A percentile compares a stretch with the other conserved stretches of the same genome.
Conservation (phyloP, 2,888 invertebrate species). For the Choristoneura rosaceana region DNA sequence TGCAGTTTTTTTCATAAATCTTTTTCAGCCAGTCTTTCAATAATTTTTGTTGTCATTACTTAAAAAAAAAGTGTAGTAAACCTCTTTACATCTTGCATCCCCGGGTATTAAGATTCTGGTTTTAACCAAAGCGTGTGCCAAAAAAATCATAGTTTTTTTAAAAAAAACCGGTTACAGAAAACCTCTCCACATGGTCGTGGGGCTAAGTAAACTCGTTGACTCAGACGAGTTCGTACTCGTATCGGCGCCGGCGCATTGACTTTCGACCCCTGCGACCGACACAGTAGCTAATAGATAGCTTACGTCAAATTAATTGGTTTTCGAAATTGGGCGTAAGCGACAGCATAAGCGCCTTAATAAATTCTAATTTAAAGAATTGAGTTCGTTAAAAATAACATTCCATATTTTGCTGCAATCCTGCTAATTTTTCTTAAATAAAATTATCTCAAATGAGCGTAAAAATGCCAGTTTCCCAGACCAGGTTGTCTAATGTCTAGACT, state of each 20-base stretch:
- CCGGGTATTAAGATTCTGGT: too few relatives aligned
- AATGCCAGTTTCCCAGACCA: neutral
- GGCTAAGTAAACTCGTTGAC: slow-evolving; percentile 10
- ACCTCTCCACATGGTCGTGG: neutral
- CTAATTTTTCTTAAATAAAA: too few relatives aligned
- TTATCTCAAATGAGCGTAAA: too few relatives aligned
- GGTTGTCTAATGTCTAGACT: neutral
- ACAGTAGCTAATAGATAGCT: slow-evolving; percentile 18
- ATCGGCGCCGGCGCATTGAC: slow-evolving; percentile 16
- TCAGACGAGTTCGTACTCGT: slow-evolving; percentile 6
- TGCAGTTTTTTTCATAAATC: too few relatives aligned
- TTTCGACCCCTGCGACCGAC: slow-evolving; percentile 14
- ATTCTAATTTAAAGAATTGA: neutral
- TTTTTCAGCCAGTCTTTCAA: too few relatives aligned
- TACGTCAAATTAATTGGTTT: slow-evolving; percentile 17
- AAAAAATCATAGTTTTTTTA: neutral
- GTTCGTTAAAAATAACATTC: too few relatives aligned
- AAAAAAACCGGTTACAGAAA: slow-evolving; percentile 1
- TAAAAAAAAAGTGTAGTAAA: too few relatives aligned
- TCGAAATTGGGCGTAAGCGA: slow-evolving; percentile 7
- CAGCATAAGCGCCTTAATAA: neutral
- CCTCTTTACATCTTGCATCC: too few relatives aligned
- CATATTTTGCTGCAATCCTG: too few relatives aligned
- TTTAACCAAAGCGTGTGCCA: neutral
- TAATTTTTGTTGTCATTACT: too few relatives aligned